phyloP scores from a whole-genome alignment of 2,888 invertebrate species.

The Orthosia cruda region DNA sequence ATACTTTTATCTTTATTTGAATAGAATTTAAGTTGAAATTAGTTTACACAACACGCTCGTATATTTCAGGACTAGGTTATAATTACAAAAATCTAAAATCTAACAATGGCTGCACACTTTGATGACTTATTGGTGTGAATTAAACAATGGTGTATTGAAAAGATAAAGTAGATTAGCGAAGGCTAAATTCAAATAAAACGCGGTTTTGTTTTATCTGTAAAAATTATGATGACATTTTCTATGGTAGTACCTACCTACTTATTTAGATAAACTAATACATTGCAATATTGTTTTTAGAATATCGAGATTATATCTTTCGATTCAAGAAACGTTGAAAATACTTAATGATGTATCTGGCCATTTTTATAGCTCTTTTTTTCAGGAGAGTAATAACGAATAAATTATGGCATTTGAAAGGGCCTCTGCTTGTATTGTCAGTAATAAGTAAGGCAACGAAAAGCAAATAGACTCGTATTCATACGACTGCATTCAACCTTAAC shows the following conservation, averaged over 20 bases:
- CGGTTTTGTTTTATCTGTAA: constrained; percentile 42
- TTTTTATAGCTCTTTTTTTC: background rate
- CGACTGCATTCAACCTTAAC: background rate
- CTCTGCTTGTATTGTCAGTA: background rate
- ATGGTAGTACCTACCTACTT: background rate
- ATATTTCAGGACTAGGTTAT: constrained; percentile 54
- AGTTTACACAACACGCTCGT: constrained; percentile 46
- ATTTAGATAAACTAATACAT: background rate
- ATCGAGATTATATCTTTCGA: background rate
- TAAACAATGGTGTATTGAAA: constrained; percentile 82
- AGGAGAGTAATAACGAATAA: background rate
- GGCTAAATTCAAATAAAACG: constrained; percentile 36
- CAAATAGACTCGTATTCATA: background rate
- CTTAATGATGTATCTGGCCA: background rate
- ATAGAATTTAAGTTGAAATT: constrained; percentile 13
- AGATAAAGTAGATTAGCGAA: constrained; percentile 70
- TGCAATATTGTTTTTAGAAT: background rate
- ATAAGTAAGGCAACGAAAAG: background rate
- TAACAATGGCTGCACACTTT: constrained; percentile 73
- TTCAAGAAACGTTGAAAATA: background rate
- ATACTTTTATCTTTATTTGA: constrained; percentile 22
- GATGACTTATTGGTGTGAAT: constrained; percentile 66
- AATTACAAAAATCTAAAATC: constrained; percentile 50
- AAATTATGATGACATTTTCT: background rate
- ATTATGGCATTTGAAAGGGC: background rate